phyloP scores from a whole-genome alignment of 2,797 vertebrate genomes.

The Hydrophis major region DNA sequence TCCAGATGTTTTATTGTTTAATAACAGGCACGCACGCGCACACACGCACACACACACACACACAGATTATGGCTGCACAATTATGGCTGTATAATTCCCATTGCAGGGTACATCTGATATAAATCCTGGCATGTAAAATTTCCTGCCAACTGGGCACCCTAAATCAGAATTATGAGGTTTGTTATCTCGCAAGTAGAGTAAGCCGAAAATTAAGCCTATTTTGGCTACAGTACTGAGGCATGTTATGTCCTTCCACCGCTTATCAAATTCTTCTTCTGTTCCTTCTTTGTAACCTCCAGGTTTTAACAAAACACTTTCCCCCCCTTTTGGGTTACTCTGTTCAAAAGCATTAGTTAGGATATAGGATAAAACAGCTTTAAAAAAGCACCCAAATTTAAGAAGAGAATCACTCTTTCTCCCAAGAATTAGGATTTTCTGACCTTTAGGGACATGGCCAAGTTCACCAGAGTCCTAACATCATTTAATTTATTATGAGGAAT shows the following conservation, averaged over 20 bases:
- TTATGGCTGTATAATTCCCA: background rate
- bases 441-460: background rate
- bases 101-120: background rate
- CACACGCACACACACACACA: too few relatives aligned
- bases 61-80: background rate
- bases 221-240: background rate
- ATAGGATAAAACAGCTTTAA: background rate
- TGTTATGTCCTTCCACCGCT: background rate
- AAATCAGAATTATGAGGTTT: background rate
- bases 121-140: background rate
- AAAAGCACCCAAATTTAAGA: background rate
- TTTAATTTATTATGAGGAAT: background rate
- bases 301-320: background rate
- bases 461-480: background rate
- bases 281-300: background rate
- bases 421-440: background rate
- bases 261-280: background rate
- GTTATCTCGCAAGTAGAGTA: background rate
- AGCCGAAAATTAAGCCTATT: background rate
- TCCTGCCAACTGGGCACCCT: background rate
- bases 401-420: background rate
- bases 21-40: background rate
- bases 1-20: background rate
- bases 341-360: background rate
- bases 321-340: background rate